Conservation (phyloP, 2,888 invertebrate genomes). For the Ochropleura leucogaster region DNA sequence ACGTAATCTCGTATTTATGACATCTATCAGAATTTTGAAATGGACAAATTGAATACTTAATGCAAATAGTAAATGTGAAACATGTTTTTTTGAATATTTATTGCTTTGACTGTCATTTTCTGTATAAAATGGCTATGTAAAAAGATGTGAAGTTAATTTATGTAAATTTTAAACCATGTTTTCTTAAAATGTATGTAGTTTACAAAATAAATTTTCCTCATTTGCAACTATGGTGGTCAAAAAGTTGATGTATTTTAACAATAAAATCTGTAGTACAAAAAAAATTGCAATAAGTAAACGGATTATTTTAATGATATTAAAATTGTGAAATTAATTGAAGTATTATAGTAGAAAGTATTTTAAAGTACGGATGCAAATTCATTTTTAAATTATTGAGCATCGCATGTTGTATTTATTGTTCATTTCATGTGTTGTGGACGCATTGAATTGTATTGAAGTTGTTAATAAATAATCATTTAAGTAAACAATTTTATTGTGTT, state of each 20-base stretch:
- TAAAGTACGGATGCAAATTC: slow-evolving; percentile 59
- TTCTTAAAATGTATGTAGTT: slow-evolving; percentile 7
- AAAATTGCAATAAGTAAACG: slow-evolving; percentile 56
- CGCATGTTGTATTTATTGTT: slow-evolving; percentile 73
- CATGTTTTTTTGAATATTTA: not conserved
- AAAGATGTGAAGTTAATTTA: slow-evolving; percentile 19
- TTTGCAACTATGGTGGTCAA: slow-evolving; percentile 44
- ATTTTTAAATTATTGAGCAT: slow-evolving; percentile 70
- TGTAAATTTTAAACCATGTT: slow-evolving; percentile 22
- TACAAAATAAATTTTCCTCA: slow-evolving; percentile 38
- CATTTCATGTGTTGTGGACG: slow-evolving; percentile 65
- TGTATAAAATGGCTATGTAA: slow-evolving; percentile 43
- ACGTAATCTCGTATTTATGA: slow-evolving; percentile 25
- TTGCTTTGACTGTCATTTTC: slow-evolving; percentile 45
- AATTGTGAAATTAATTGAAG: slow-evolving; percentile 69
- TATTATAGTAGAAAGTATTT: slow-evolving; percentile 74
- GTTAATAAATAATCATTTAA: slow-evolving; percentile 67
- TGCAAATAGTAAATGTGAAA: slow-evolving; percentile 6
- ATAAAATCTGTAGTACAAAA: slow-evolving; percentile 63
- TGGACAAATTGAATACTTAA: slow-evolving; percentile 32
- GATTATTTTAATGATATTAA: slow-evolving; percentile 53
- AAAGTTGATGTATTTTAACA: slow-evolving; percentile 41
- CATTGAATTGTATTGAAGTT: slow-evolving; percentile 64
- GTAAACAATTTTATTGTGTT: slow-evolving; percentile 38
- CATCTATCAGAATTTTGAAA: slow-evolving; percentile 22